Percentiles rank a stretch among this genome's conserved stretches.
Evolutionary conservation across 2,888 invertebrate genomes (phyloP).

Genomic region (Epistrophe eligans): DNA sequence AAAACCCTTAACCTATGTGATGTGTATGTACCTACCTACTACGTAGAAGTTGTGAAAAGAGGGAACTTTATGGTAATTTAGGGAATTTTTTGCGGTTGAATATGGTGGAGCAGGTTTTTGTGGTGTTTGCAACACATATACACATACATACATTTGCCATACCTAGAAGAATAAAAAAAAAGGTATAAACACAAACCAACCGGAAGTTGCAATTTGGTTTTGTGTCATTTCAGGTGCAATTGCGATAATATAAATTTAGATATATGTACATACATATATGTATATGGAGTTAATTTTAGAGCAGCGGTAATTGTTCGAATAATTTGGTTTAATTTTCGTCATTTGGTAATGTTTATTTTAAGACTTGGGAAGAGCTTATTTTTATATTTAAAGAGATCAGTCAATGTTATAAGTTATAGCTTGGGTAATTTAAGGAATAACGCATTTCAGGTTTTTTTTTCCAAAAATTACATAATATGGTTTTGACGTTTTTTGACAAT

Average conservation of each 20-base stretch:
- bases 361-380: too few species aligned
- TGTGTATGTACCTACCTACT: neutral
- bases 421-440: too few species aligned
- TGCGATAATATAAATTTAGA: conserved; percentile 12
- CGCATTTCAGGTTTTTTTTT: too few species aligned
- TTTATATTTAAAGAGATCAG: too few species aligned
- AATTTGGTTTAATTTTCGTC: conserved; percentile 35
- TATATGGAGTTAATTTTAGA: conserved; percentile 25
- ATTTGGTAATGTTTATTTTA: neutral
- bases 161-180: neutral
- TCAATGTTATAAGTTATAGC: too few species aligned
- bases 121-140: neutral
- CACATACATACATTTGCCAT: too few species aligned
- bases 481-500: too few species aligned
- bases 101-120: conserved; percentile 22
- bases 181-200: neutral
- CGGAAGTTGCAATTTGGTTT: conserved; percentile 41
- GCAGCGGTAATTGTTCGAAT: conserved; percentile 36
- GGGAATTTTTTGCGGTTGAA: conserved; percentile 49
- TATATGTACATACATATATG: too few species aligned
- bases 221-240: conserved; percentile 49
- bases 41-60: conserved; percentile 19
- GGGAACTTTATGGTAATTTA: conserved; percentile 46
- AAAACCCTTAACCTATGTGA: conserved; percentile 21
- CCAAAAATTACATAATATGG: too few species aligned